phyloP scores from a whole-genome alignment of 1,140 invertebrate species.

The Papilio machaon region DNA sequence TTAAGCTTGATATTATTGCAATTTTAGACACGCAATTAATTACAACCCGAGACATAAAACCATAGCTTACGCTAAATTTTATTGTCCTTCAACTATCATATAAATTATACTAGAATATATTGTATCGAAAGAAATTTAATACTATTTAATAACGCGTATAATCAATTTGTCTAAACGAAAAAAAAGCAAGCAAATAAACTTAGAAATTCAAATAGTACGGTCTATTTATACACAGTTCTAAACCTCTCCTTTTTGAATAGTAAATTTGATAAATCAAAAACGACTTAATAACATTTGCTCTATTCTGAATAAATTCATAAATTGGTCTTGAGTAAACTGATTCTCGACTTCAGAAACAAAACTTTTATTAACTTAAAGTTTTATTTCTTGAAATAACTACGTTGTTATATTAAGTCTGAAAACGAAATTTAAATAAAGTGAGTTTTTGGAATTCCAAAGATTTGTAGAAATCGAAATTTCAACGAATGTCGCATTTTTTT shows the following conservation, averaged over 20 bases:
- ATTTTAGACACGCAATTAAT: no score
- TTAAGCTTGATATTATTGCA: no score
- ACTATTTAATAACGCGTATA: neutral
- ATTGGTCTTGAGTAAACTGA: neutral
- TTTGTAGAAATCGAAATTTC: neutral
- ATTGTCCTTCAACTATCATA: no score
- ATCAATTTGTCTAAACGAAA: neutral
- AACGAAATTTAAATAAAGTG: neutral
- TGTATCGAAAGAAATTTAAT: no score
- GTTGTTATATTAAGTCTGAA: neutral
- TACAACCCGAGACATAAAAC: no score
- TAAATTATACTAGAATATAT: no score
- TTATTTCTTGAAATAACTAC: constrained; percentile 19
- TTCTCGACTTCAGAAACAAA: neutral
- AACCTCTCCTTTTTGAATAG: constrained; percentile 14
- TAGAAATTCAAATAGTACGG: neutral
- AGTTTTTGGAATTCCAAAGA: neutral
- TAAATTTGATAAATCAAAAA: neutral
- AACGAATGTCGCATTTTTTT: no score
- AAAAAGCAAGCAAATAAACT: neutral
- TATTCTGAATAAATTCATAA: constrained; percentile 14
- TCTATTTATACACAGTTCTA: neutral
- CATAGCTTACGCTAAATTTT: no score
- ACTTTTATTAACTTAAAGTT: constrained; percentile 13
- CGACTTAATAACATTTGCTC: constrained; percentile 11